phyloP scores from a whole-genome alignment of 2,797 vertebrate genomes.

The Sebastes taczanowskii region DNA sequence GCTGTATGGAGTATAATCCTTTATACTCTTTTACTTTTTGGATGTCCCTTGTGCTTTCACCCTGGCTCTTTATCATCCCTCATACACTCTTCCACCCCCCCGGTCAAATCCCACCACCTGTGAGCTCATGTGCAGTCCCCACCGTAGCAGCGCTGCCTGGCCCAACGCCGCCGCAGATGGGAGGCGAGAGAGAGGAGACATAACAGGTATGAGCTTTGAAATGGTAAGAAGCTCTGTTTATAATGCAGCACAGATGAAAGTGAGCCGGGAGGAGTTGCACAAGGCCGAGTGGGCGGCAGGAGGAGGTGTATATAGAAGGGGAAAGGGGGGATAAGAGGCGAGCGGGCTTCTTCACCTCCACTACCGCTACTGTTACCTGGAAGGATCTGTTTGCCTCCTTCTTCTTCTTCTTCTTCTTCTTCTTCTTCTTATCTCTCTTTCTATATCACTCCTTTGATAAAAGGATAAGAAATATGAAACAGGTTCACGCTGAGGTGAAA shows the following conservation, averaged over 20 bases:
- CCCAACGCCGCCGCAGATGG: slow-evolving; percentile 35
- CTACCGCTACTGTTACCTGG: slow-evolving; percentile 5
- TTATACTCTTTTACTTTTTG: background rate
- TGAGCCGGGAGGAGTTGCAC: slow-evolving; percentile 35
- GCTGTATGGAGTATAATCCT: slow-evolving; percentile 3
- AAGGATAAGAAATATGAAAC: slow-evolving; percentile 5
- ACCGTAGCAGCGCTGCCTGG: background rate
- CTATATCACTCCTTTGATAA: background rate
- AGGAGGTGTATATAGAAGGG: slow-evolving; percentile 8
- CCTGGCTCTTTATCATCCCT: slow-evolving; percentile 9
- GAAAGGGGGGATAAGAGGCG: background rate
- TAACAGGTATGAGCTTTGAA: slow-evolving; percentile 74
- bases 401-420: background rate
- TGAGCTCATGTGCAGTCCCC: background rate
- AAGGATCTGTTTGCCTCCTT: slow-evolving; percentile 1
- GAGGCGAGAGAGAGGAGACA: slow-evolving; percentile 25
- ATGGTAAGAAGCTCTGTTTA: slow-evolving; percentile 78
- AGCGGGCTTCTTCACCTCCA: background rate
- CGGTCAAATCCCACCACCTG: slow-evolving; percentile 36
- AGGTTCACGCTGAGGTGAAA: slow-evolving; percentile 28
- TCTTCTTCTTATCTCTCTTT: slow-evolving; percentile 7
- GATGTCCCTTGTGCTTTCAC: background rate
- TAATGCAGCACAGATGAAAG: slow-evolving; percentile 68
- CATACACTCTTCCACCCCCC: background rate
- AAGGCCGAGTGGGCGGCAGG: slow-evolving; percentile 16